A percentile compares a stretch with the other conserved stretches of the same genome.
Conservation (phyloP, 1,140 invertebrate species). For the Pogonognathellus flavescens region DNA sequence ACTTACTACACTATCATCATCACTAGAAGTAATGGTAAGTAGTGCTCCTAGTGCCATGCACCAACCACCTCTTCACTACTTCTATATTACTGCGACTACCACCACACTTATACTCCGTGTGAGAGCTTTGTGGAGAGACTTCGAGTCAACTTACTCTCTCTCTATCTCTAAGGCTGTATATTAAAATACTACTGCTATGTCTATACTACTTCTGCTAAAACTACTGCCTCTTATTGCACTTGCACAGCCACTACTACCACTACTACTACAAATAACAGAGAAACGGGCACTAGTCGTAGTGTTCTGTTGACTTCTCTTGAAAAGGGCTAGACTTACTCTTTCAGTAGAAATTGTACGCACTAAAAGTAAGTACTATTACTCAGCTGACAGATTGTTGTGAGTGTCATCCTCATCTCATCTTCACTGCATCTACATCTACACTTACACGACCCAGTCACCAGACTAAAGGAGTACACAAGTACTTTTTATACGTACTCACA, state of each 20-base stretch:
- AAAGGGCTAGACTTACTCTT: neutral
- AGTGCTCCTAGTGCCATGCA: neutral
- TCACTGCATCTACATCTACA: neutral
- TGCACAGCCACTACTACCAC: too few relatives aligned
- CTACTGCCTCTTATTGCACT: neutral
- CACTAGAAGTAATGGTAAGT: slow-evolving; percentile 18
- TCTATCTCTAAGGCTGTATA: neutral
- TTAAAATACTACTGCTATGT: neutral
- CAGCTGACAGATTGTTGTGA: neutral
- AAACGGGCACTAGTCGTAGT: too few relatives aligned
- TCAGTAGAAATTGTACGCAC: neutral
- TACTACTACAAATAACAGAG: neutral
- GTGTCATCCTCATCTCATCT: slow-evolving; percentile 36
- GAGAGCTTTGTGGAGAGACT: slow-evolving; percentile 1
- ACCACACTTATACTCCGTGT: neutral
- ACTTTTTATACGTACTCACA: neutral
- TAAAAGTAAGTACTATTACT: slow-evolving; percentile 37
- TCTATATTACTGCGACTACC: neutral
- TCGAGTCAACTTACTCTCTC: neutral
- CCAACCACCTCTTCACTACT: neutral
- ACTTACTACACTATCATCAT: slow-evolving; percentile 19
- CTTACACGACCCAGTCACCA: neutral
- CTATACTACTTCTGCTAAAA: neutral
- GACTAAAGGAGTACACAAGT: neutral
- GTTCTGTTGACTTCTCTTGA: too few relatives aligned